These are phyloP conservation scores for Callithrix jacchus DNA, from an alignment of 2,113 vertebrate species.

Conservation along the genomic window DNA sequence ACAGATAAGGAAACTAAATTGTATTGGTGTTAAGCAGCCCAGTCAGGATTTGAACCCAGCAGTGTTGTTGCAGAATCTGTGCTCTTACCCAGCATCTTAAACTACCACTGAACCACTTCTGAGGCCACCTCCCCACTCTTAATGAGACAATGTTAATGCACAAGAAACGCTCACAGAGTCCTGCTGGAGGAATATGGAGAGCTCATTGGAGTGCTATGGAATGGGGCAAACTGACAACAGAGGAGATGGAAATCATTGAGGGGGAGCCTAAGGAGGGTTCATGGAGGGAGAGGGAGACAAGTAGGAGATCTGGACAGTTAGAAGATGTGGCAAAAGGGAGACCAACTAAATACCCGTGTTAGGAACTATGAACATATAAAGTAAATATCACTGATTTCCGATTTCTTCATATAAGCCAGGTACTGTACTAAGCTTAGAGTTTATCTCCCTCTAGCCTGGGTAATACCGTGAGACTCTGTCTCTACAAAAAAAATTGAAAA, in stretches of 20 bases:
- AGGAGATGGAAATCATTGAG: background rate
- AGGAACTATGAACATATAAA: background rate
- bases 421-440: background rate
- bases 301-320: fast-evolving
- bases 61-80: background rate
- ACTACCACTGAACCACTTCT: too few relatives aligned
- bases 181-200: background rate
- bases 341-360: background rate
- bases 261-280: fast-evolving
- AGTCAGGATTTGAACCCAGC: background rate
- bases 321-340: background rate
- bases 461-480: too few relatives aligned
- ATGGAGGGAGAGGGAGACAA: background rate
- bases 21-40: too few relatives aligned
- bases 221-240: background rate
- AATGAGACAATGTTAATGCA: fast-evolving
- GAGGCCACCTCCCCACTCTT: fast-evolving
- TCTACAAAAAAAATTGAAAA: too few relatives aligned
- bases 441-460: background rate
- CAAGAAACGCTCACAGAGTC: background rate
- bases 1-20: background rate
- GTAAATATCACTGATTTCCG: background rate
- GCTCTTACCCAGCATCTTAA: background rate
- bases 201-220: background rate
- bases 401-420: background rate